A percentile compares a stretch with the other conserved stretches of the same genome.
These are phyloP conservation scores for Parus major DNA, from an alignment of 2,113 vertebrate species.

Conservation along the genomic window DNA sequence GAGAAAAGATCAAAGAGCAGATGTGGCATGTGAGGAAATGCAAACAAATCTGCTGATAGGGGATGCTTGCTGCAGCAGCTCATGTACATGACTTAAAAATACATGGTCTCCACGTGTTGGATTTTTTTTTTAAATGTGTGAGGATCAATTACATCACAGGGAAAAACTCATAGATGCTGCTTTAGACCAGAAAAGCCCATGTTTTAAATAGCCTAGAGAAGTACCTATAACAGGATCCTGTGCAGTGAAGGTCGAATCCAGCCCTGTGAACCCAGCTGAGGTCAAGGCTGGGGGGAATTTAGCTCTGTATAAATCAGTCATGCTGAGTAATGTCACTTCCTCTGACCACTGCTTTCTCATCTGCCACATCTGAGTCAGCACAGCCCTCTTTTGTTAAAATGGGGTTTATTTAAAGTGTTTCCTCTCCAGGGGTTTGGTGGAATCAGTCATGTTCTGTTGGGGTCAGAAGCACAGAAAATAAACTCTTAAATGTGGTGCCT, in stretches of 20 bases:
- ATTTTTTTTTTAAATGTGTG: neutral
- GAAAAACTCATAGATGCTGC: neutral
- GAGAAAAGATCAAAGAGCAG: neutral
- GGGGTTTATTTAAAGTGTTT: neutral
- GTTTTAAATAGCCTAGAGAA: neutral
- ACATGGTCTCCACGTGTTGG: rapidly evolving
- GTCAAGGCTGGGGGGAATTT: neutral
- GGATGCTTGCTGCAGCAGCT: neutral
- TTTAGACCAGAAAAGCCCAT: neutral
- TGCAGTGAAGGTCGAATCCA: neutral
- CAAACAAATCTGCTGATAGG: neutral
- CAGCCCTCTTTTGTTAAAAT: neutral
- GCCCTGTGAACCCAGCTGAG: neutral
- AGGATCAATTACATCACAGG: neutral
- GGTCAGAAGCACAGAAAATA: no score
- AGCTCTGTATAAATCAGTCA: neutral
- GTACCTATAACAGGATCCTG: neutral
- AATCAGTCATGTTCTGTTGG: neutral
- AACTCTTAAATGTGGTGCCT: no score
- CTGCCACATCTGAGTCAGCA: neutral
- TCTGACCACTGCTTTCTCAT: neutral
- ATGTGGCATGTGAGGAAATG: neutral
- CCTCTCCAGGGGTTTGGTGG: neutral
- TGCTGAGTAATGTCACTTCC: neutral
- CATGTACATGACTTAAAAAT: neutral